Evolutionary conservation across 2,888 invertebrate species (phyloP), one percentile per base, ranked within the genome.

Genomic region (Apodemia hepburni): DNA sequence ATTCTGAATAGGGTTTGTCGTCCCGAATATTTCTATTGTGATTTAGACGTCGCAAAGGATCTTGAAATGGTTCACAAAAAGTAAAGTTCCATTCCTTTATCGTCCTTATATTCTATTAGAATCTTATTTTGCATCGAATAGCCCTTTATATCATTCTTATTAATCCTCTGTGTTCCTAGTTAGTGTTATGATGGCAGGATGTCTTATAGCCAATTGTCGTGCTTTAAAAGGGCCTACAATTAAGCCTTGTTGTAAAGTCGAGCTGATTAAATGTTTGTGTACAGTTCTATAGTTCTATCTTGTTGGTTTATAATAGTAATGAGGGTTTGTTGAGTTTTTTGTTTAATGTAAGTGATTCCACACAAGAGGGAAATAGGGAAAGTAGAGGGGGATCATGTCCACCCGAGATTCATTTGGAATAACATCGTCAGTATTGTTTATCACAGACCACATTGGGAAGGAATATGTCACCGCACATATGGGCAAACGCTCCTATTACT

Each of bases 171-270:
- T 54, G 54, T 22, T 54, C 27, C 27, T 54, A 54, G 54, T 27
- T 27, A 54, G 12, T 54, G 27, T 27, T 54, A 54, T 27, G 54
- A 54, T 22, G 54, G 54, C 54, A 54, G 22, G 15, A 54, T 22
- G 54, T 54, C 27, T 54, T 27, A 54, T 54, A 22, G 54, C 54
- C 54, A 54, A 54, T 54, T 54, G 54, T 54, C 11, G 8, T 54
- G 22, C 54, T 54, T 7, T 54, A 54, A 54, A 45, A 54, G 54
- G 54, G 3, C 6, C 15, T 54, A 15, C 27, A 54, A 54, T 54
- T 54, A 54, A 54, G 22, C 15, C 22, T 54, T 27, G 27, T 2
- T 54, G 47, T 47, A 18, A 11, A 18, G 9, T 2, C 12, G 22
- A 54, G 27, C 27, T 22, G 27, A 27, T 27, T 27, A 27, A 22